Percentiles rank a stretch among this genome's conserved stretches.
Conservation (phyloP, 2,797 vertebrate genomes). For the Chloroceryle amazona region DNA sequence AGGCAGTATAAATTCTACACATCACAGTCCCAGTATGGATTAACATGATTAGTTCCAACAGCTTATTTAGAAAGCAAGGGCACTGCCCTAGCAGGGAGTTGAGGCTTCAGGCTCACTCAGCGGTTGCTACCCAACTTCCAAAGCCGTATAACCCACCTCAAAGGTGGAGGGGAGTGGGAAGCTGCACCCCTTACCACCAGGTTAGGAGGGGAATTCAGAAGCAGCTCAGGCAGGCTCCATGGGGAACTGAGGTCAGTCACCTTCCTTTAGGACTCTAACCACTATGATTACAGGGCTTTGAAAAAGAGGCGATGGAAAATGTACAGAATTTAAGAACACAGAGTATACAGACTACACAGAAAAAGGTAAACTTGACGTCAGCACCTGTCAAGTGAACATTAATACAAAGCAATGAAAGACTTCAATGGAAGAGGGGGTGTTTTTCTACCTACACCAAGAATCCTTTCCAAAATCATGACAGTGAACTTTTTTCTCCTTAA, state of each 20-base stretch:
- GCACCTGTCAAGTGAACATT: not conserved
- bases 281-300: not conserved
- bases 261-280: not conserved
- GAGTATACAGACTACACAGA: not conserved
- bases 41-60: not conserved
- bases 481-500: not conserved
- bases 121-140: not conserved
- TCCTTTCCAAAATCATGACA: not conserved
- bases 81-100: not conserved
- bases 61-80: conserved; percentile 32
- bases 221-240: not conserved
- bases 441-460: not conserved
- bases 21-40: not conserved
- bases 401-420: not conserved
- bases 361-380: not conserved
- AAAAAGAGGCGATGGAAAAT: not conserved
- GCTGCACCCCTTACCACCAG: not conserved
- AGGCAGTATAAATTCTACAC: not conserved
- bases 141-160: not conserved
- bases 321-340: not conserved
- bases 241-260: too few species aligned
- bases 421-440: not conserved
- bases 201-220: not conserved
- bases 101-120: not conserved
- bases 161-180: not conserved